Evolutionary conservation across 2,113 vertebrate species (phyloP).

Genomic region (Sporophila hypoxantha): DNA sequence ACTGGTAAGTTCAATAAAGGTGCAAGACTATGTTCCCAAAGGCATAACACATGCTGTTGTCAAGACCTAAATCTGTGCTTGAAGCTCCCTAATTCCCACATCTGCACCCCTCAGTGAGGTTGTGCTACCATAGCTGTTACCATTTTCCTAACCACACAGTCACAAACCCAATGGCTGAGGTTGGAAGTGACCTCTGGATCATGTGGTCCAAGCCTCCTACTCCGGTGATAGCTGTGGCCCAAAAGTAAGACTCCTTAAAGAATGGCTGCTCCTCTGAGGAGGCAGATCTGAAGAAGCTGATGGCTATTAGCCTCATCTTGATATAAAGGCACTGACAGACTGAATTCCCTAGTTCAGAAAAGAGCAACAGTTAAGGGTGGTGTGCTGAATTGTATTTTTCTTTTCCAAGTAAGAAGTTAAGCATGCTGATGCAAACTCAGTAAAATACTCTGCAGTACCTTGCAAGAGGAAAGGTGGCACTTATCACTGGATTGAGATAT

Average conservation of each 20-base stretch:
- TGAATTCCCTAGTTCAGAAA: neutral
- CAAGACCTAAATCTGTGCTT: neutral
- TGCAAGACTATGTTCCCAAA: neutral
- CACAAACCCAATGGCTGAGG: neutral
- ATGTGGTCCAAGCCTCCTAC: neutral
- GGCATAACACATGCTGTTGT: neutral
- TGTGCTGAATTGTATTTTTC: neutral
- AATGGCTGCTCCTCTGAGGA: neutral
- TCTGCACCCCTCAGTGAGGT: neutral
- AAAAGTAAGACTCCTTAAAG: neutral
- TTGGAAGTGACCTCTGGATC: neutral
- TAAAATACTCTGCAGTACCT: neutral
- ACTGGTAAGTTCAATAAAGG: neutral
- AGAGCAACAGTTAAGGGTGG: neutral
- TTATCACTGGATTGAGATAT: neutral
- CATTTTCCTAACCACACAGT: neutral
- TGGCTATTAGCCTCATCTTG: neutral
- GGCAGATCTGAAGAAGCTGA: neutral
- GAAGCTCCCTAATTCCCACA: accelerated
- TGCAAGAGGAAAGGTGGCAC: neutral
- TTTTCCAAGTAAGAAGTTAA: neutral
- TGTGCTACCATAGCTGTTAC: neutral
- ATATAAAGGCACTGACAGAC: neutral
- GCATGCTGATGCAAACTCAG: neutral
- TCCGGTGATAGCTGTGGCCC: neutral